These are phyloP conservation scores for Cossypha dichroa DNA, from an alignment of 2,797 vertebrate species.

Conservation along the genomic window DNA sequence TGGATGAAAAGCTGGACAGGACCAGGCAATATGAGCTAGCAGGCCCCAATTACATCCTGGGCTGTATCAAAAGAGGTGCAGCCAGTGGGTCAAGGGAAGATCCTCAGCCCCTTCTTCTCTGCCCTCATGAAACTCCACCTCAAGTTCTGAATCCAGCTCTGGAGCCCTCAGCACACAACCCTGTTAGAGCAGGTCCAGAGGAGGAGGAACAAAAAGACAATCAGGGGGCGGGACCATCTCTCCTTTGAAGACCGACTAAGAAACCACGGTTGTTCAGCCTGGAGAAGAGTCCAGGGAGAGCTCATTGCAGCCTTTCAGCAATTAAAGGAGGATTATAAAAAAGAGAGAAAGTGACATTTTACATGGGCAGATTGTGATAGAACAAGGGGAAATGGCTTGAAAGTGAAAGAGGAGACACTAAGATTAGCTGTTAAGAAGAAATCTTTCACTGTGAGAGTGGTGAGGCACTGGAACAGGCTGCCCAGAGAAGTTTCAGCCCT, in stretches of 20 bases:
- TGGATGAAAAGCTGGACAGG: not conserved
- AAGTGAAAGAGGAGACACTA: not conserved
- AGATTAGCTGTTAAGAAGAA: not conserved
- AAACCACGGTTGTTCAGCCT: not conserved
- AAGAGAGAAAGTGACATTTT: not conserved
- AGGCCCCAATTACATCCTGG: not conserved
- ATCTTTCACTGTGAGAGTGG: not conserved
- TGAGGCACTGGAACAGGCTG: not conserved
- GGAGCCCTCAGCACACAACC: rapidly evolving
- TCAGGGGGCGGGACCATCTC: not conserved
- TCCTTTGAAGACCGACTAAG: not conserved
- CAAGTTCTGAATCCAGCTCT: not conserved
- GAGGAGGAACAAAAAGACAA: not conserved
- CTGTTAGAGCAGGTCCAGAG: not conserved
- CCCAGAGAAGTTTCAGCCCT: not conserved
- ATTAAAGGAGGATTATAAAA: not conserved
- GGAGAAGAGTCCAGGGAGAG: not conserved
- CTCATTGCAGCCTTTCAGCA: not conserved
- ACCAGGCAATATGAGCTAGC: rapidly evolving
- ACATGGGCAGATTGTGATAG: not conserved
- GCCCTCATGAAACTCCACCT: not conserved
- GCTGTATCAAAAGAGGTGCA: not conserved
- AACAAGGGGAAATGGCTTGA: not conserved
- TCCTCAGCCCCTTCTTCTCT: not conserved
- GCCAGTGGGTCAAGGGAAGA: not conserved